These are phyloP conservation scores for Machaerirhynchus nigripectus DNA, from an alignment of 2,113 vertebrate genomes.

Conservation along the genomic window DNA sequence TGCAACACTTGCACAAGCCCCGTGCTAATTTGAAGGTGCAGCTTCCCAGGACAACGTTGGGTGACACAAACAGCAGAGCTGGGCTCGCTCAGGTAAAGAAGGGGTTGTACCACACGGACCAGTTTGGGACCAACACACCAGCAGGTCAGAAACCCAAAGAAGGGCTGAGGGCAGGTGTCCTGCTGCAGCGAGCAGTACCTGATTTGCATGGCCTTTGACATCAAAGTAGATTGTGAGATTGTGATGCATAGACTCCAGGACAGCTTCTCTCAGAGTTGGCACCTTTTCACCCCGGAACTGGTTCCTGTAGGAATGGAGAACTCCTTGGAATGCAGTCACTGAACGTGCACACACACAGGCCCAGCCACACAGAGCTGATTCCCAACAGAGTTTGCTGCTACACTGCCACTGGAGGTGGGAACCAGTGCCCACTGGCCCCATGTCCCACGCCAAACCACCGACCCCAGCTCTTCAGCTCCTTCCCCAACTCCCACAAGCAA, in stretches of 20 bases:
- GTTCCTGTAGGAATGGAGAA: conserved; percentile 67
- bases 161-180: background rate
- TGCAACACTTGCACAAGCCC: background rate
- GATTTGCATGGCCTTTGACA: conserved; percentile 90
- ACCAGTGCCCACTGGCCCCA: accelerated
- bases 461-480: background rate
- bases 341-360: accelerated
- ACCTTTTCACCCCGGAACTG: conserved; percentile 86
- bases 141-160: background rate
- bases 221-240: conserved; percentile 93
- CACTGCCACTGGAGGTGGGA: background rate
- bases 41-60: background rate
- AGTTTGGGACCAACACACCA: background rate
- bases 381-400: background rate
- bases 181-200: conserved; percentile 72
- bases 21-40: background rate
- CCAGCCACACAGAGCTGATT: background rate
- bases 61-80: background rate
- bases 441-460: background rate
- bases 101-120: background rate
- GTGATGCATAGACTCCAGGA: conserved; percentile 82
- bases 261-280: conserved; percentile 89
- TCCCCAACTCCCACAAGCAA: background rate
- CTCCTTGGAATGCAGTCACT: background rate
- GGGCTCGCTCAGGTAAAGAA: background rate